These are phyloP conservation scores for Steinernema feltiae DNA, from an alignment of 1,140 invertebrate genomes.

Conservation along the genomic window DNA sequence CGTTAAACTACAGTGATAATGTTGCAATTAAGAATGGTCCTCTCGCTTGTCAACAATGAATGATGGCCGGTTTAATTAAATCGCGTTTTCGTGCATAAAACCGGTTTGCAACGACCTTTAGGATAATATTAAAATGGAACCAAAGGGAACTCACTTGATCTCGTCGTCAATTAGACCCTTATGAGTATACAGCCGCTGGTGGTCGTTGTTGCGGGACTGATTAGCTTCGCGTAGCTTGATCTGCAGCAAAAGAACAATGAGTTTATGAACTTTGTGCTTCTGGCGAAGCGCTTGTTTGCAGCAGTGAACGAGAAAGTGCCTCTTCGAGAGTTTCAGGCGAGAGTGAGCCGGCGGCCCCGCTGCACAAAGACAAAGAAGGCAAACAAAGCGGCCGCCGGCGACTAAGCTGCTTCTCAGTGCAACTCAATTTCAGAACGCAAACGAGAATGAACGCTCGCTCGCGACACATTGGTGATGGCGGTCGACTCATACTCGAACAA, in stretches of 20 bases:
- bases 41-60: too few relatives aligned
- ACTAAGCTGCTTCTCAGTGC: constrained; percentile 10
- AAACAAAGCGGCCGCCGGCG: not conserved
- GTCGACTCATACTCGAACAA: not conserved
- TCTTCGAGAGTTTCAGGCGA: constrained; percentile 5
- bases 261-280: too few relatives aligned
- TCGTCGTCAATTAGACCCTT: constrained; percentile 3
- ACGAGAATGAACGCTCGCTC: constrained; percentile 1
- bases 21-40: too few relatives aligned
- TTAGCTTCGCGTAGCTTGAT: not conserved
- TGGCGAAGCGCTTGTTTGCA: too few relatives aligned
- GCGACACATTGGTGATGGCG: not conserved
- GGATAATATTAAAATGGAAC: too few relatives aligned
- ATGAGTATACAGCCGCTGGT: not conserved
- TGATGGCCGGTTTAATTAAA: too few relatives aligned
- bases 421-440: constrained; percentile 10
- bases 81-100: too few relatives aligned
- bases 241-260: too few relatives aligned
- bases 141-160: not conserved
- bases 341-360: not conserved
- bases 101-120: too few relatives aligned
- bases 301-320: constrained; percentile 3
- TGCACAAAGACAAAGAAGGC: constrained; percentile 11
- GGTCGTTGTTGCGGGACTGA: not conserved
- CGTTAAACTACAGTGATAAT: too few relatives aligned